Conservation (phyloP, 35 echinoderm and acorn worm species). For the Ophioderma brevispina region DNA sequence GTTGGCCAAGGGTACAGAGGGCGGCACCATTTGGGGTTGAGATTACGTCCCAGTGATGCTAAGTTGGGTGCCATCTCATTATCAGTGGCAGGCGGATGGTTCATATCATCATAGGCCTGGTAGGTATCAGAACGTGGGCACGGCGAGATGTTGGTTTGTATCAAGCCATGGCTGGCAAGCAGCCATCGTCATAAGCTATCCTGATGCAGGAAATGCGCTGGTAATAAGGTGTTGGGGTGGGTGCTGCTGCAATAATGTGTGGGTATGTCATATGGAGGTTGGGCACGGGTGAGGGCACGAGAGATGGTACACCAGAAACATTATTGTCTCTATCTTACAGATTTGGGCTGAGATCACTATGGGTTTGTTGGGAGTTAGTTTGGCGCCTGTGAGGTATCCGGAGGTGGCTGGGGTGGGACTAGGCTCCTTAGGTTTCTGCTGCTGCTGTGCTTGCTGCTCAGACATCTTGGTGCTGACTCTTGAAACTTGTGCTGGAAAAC, state of each 20-base stretch:
- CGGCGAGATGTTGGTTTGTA: not conserved
- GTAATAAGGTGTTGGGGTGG: too few relatives aligned
- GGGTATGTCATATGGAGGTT: too few relatives aligned
- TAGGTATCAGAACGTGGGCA: too few relatives aligned
- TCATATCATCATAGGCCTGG: too few relatives aligned
- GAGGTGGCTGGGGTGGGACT: not conserved
- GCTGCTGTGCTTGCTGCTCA: not conserved
- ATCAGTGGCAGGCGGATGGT: too few relatives aligned
- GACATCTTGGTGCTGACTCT: constrained; percentile 17
- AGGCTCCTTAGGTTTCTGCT: not conserved
- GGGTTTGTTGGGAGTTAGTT: constrained; percentile 2
- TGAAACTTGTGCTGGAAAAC: constrained; percentile 21
- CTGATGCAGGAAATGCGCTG: too few relatives aligned
- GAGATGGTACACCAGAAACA: not conserved
- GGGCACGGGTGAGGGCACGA: not conserved
- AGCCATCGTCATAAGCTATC: not conserved
- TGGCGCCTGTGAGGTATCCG: not conserved
- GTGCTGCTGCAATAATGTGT: too few relatives aligned
- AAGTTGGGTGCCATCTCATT: not conserved
- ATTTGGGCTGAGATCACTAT: constrained; percentile 14
- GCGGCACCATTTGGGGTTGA: not conserved
- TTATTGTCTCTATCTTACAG: constrained; percentile 20
- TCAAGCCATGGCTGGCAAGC: not conserved
- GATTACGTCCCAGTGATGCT: not conserved
- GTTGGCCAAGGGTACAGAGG: not conserved